Evolutionary conservation across 2,888 invertebrate genomes (phyloP).

Genomic region (Dicyrtoma fusca): DNA sequence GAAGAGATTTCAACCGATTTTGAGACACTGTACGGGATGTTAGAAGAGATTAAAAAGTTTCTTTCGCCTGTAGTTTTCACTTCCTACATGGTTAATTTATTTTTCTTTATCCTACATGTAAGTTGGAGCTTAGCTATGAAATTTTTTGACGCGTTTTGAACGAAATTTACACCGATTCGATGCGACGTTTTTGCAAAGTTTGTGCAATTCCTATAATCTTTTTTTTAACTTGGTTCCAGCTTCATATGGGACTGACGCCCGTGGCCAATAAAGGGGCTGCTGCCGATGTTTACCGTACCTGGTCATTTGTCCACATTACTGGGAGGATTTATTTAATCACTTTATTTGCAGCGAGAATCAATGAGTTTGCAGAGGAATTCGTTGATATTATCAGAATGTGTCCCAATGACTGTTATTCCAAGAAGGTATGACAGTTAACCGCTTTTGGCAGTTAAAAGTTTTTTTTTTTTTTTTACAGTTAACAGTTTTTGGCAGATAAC

Average conservation of each 20-base stretch:
- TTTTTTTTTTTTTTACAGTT: neutral
- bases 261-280: neutral
- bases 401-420: slow-evolving; percentile 8
- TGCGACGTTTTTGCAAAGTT: no score
- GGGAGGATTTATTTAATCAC: slow-evolving; percentile 11
- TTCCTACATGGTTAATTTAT: slow-evolving; percentile 25
- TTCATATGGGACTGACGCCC: slow-evolving; percentile 31
- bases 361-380: slow-evolving; percentile 30
- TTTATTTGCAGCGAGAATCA: slow-evolving; percentile 23
- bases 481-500: neutral
- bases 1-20: slow-evolving; percentile 11
- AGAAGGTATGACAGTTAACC: neutral
- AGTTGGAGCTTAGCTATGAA: no score
- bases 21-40: neutral
- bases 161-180: neutral
- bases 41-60: slow-evolving; percentile 17
- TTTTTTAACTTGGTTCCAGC: neutral
- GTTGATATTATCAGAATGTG: slow-evolving; percentile 5
- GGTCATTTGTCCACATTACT: slow-evolving; percentile 27
- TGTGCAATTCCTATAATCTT: neutral
- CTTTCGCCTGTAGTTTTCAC: slow-evolving; percentile 27
- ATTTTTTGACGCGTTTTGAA: neutral
- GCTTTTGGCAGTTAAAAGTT: neutral
- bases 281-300: slow-evolving; percentile 17
- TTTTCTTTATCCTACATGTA: slow-evolving; percentile 35